phyloP scores from a whole-genome alignment of 1,140 invertebrate genomes.

The Megalonaias nervosa region DNA sequence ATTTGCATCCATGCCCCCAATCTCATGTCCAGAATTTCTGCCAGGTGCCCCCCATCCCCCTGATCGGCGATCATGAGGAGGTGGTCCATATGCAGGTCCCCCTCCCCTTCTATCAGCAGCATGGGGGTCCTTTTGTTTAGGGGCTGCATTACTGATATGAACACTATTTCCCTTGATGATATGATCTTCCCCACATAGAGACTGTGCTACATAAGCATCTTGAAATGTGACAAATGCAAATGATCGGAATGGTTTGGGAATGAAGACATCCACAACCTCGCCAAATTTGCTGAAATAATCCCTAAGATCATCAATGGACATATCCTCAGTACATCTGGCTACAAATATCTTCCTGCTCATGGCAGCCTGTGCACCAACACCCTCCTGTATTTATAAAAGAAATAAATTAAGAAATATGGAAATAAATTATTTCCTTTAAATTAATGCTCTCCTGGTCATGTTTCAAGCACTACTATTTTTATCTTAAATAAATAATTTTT shows the following conservation, averaged over 20 bases:
- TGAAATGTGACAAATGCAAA: constrained; percentile 72
- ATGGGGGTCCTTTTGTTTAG: constrained; percentile 75
- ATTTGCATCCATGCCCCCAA: constrained; percentile 16
- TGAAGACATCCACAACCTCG: constrained; percentile 70
- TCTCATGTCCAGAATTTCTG: constrained; percentile 1
- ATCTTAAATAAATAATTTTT: too few relatives aligned
- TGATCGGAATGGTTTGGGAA: constrained; percentile 71
- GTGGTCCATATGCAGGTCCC: not conserved
- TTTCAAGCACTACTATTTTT: too few relatives aligned
- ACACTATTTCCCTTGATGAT: constrained; percentile 95
- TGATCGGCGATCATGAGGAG: not conserved
- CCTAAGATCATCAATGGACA: constrained; percentile 63
- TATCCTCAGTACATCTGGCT: constrained; percentile 65
- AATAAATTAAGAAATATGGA: too few relatives aligned
- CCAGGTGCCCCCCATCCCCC: not conserved
- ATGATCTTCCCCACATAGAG: constrained; percentile 95
- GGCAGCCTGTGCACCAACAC: constrained; percentile 8
- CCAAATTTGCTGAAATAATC: constrained; percentile 69
- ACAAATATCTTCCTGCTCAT: constrained; percentile 68
- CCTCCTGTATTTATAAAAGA: not conserved
- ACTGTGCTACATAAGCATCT: constrained; percentile 80
- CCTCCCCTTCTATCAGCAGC: constrained; percentile 7
- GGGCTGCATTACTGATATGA: constrained; percentile 94
- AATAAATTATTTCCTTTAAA: too few relatives aligned
- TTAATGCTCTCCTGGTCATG: too few relatives aligned